Conservation (phyloP, 2,113 vertebrate genomes). For the Nanger granti region DNA sequence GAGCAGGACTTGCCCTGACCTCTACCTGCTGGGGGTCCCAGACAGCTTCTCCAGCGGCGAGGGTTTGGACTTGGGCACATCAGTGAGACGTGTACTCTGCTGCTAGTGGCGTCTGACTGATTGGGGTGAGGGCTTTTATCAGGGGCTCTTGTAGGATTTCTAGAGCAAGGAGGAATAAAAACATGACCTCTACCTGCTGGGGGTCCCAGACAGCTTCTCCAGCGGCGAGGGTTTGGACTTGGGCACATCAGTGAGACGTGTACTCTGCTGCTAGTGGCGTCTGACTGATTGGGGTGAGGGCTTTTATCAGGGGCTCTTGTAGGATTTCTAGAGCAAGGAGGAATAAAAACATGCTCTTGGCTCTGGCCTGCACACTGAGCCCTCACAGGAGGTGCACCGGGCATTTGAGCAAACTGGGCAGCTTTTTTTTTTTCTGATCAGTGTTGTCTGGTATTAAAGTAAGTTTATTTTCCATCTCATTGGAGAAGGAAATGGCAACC, state of each 20-base stretch:
- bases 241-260: background rate
- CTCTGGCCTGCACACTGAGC: background rate
- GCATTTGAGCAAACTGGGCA: too few species aligned
- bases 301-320: background rate
- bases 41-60: background rate
- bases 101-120: background rate
- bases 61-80: background rate
- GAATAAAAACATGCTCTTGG: background rate
- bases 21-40: background rate
- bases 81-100: rapidly evolving
- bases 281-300: background rate
- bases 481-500: too few species aligned
- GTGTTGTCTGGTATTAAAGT: rapidly evolving
- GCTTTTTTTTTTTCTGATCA: background rate
- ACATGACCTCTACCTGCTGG: background rate
- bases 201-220: background rate
- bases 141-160: background rate
- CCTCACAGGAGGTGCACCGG: rapidly evolving
- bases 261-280: background rate
- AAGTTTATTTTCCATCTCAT: too few species aligned
- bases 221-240: background rate
- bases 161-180: too few species aligned
- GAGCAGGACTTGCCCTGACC: background rate
- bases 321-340: background rate
- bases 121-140: background rate